A percentile compares a stretch with the other conserved stretches of the same genome.
These are phyloP conservation scores for Heliornis fulica DNA, from an alignment of 2,113 vertebrate species.

Conservation along the genomic window DNA sequence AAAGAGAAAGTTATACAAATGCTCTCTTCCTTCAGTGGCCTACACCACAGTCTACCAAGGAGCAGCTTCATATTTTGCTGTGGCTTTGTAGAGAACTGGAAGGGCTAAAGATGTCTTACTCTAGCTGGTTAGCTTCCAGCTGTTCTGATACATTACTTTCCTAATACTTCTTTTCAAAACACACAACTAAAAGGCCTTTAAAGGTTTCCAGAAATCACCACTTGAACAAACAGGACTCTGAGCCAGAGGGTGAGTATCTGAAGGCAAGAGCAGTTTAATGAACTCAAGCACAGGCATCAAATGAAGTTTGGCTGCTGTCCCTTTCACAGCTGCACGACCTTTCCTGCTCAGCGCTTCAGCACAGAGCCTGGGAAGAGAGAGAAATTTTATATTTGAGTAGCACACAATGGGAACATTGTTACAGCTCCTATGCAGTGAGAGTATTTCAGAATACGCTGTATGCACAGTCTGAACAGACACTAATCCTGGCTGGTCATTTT, in stretches of 20 bases:
- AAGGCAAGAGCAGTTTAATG: not conserved
- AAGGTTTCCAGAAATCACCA: not conserved
- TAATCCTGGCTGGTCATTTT: not conserved
- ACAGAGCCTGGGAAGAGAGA: not conserved
- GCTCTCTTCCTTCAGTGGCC: not conserved
- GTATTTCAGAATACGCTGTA: not conserved
- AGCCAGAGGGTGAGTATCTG: not conserved
- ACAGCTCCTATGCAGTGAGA: not conserved
- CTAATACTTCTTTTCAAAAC: not conserved
- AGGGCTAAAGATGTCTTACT: not conserved
- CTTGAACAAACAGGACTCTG: not conserved
- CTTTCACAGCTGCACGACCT: not conserved
- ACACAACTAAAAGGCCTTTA: not conserved
- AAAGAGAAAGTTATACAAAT: not conserved
- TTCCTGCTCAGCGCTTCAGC: not conserved
- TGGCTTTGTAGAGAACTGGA: not conserved
- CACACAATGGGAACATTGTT: not conserved
- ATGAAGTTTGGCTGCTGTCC: not conserved
- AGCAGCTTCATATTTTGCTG: not conserved
- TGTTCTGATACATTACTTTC: not conserved
- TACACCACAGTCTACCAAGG: not conserved
- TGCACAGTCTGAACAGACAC: not conserved
- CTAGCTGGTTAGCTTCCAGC: not conserved
- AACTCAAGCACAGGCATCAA: not conserved
- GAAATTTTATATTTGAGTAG: not conserved